Conservation (phyloP, 2,113 vertebrate genomes). For the Peromyscus maniculatus region DNA sequence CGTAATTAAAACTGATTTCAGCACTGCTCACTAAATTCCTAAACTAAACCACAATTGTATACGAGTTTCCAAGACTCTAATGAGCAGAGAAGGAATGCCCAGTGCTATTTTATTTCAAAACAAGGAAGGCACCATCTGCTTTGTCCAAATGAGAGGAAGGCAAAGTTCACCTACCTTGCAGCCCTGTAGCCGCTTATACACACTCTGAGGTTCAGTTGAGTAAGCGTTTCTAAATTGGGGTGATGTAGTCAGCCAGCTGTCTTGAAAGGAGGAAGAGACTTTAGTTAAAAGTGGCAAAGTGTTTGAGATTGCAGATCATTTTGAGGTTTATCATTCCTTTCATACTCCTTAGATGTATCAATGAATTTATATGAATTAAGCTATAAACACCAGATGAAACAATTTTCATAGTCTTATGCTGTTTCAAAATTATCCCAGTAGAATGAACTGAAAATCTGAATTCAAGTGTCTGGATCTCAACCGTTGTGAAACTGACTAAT, state of each 20-base stretch:
- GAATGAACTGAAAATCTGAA: not conserved
- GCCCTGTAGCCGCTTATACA: slow-evolving; percentile 9
- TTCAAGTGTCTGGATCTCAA: not conserved
- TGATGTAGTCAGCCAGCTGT: not conserved
- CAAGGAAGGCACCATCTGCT: slow-evolving; percentile 74
- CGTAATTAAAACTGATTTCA: slow-evolving; percentile 67
- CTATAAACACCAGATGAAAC: not conserved
- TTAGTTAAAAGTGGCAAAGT: not conserved
- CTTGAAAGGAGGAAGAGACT: not conserved
- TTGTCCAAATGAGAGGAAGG: slow-evolving; percentile 47
- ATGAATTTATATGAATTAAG: not conserved
- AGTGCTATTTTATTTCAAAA: slow-evolving; percentile 71
- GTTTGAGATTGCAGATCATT: not conserved
- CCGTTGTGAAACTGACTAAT: not conserved
- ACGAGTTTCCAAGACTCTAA: slow-evolving; percentile 65
- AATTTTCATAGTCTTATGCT: not conserved
- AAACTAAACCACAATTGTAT: slow-evolving; percentile 35
- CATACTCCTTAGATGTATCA: not conserved
- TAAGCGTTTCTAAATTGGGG: slow-evolving; percentile 53
- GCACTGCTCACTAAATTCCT: slow-evolving; percentile 58
- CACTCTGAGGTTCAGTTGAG: not conserved
- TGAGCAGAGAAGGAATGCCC: slow-evolving; percentile 55
- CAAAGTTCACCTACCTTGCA: slow-evolving; percentile 36
- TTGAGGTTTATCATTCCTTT: not conserved
- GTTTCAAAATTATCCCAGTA: not conserved